A percentile compares a stretch with the other conserved stretches of the same genome.
Conservation (phyloP, 2,797 vertebrate genomes). For the Myotis planiceps region DNA sequence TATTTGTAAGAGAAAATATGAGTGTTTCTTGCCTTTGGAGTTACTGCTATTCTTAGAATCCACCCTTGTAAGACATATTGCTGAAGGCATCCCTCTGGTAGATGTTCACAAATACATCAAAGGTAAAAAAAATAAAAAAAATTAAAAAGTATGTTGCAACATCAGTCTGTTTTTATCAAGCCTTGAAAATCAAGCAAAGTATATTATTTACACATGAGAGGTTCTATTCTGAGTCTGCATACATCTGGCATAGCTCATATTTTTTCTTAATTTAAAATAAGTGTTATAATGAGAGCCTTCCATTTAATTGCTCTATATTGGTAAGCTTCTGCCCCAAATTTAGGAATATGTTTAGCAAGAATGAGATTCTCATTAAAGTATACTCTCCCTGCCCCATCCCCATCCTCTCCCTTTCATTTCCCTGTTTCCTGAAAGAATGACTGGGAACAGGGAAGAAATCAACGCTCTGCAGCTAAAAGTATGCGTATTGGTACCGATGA, state of each 20-base stretch:
- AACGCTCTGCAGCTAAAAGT: background rate
- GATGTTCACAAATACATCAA: slow-evolving; percentile 35
- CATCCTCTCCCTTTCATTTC: background rate
- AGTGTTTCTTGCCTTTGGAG: slow-evolving; percentile 17
- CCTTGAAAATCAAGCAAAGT: slow-evolving; percentile 66
- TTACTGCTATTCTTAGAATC: background rate
- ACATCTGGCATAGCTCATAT: slow-evolving; percentile 59
- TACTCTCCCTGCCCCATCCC: background rate
- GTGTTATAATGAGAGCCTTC: slow-evolving; percentile 50
- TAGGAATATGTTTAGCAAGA: slow-evolving; percentile 49
- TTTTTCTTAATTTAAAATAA: slow-evolving; percentile 74
- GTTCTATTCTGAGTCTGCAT: slow-evolving; percentile 58
- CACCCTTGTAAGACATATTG: background rate
- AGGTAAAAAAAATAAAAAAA: slow-evolving; percentile 10
- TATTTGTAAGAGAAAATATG: slow-evolving; percentile 14
- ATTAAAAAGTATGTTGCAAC: background rate
- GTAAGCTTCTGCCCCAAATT: slow-evolving; percentile 37
- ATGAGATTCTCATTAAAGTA: slow-evolving; percentile 20
- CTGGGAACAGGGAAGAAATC: background rate
- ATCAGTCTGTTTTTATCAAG: slow-evolving; percentile 58
- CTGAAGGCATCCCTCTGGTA: slow-evolving; percentile 20
- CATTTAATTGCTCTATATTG: slow-evolving; percentile 59
- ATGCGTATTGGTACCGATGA: background rate
- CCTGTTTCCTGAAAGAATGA: background rate
- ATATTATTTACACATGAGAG: slow-evolving; percentile 29